Evolutionary conservation across 1,140 invertebrate species (phyloP).

Genomic region (Matsumurasca onukii): DNA sequence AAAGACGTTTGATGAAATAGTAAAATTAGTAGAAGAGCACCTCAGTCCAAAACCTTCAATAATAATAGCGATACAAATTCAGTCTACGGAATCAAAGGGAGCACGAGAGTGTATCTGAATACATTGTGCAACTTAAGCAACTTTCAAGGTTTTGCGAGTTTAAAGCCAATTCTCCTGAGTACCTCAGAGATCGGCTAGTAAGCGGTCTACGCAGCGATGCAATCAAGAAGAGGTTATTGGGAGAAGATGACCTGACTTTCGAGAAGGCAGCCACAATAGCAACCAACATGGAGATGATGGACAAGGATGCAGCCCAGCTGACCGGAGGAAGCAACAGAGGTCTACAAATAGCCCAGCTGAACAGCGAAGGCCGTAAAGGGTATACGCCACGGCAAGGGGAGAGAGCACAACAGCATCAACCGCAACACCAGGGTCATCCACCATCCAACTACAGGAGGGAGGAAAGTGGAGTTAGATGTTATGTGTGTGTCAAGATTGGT

Average conservation of each 20-base stretch:
- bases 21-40: not conserved
- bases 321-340: not conserved
- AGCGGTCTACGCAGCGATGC: not conserved
- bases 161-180: not conserved
- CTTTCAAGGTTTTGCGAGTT: not conserved
- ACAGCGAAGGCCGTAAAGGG: not conserved
- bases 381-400: not conserved
- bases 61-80: not conserved
- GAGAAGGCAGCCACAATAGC: not conserved
- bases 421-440: slow-evolving; percentile 5
- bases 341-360: not conserved
- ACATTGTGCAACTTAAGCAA: not conserved
- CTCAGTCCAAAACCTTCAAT: not conserved
- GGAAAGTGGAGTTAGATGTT: not conserved
- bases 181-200: not conserved
- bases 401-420: not conserved
- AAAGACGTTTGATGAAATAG: not conserved
- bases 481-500: too few relatives aligned
- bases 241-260: not conserved
- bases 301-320: not conserved
- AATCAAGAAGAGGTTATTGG: not conserved
- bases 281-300: not conserved
- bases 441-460: not conserved
- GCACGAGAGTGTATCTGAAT: not conserved
- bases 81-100: not conserved